phyloP scores from a whole-genome alignment of 2,113 vertebrate species.

The Kryptolebias marmoratus region DNA sequence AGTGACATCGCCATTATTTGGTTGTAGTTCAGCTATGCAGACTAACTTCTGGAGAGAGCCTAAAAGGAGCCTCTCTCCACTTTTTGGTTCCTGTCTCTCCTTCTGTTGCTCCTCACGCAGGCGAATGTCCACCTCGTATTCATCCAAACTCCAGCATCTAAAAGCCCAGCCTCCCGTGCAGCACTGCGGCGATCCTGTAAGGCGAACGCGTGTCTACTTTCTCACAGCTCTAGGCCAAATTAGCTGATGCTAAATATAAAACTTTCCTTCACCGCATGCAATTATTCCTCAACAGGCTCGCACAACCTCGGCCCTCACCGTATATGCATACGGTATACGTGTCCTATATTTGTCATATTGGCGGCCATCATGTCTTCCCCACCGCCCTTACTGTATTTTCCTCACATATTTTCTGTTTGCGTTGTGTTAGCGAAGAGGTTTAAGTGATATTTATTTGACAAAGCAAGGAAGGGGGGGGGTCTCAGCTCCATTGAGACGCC shows the following conservation, averaged over 20 bases:
- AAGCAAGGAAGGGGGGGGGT: background rate
- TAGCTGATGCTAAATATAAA: conserved; percentile 49
- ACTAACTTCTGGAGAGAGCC: background rate
- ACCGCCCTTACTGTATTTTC: too few relatives aligned
- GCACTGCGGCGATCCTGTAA: conserved; percentile 22
- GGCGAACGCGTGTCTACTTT: conserved; percentile 34
- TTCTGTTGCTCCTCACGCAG: background rate
- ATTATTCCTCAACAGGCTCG: conserved; percentile 14
- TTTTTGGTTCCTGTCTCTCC: background rate
- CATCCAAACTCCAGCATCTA: conserved; percentile 23
- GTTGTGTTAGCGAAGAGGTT: background rate
- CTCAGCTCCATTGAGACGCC: conserved; percentile 36
- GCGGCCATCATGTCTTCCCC: background rate
- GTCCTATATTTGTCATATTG: too few relatives aligned
- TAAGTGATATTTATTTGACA: too few relatives aligned
- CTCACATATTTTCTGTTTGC: background rate
- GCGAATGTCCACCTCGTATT: conserved; percentile 8
- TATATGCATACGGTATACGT: too few relatives aligned
- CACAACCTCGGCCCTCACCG: too few relatives aligned
- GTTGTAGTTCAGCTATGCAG: background rate
- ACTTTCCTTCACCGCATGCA: conserved; percentile 30
- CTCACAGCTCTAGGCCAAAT: conserved; percentile 41
- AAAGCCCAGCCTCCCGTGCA: background rate
- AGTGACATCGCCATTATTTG: background rate
- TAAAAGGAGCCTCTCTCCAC: background rate